A percentile compares a stretch with the other conserved stretches of the same genome.
Evolutionary conservation across 2,797 vertebrate genomes (phyloP).

Genomic region (Acridotheres tristis): DNA sequence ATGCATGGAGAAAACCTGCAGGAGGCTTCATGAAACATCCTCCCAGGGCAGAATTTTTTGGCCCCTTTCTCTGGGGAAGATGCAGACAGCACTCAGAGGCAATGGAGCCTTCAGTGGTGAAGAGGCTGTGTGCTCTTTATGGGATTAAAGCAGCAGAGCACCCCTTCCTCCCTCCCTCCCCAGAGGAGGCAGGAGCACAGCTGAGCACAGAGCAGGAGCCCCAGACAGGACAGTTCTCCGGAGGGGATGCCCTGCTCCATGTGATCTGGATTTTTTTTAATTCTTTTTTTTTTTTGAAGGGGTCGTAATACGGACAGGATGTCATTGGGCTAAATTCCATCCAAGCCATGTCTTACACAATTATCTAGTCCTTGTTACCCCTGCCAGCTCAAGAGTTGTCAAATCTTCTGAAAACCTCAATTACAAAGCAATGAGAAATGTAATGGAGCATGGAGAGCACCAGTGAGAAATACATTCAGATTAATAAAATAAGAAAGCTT

Average conservation of each 20-base stretch:
- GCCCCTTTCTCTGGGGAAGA: not conserved
- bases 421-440: not conserved
- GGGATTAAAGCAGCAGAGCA: not conserved
- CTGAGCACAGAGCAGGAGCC: not conserved
- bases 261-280: not conserved
- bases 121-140: not conserved
- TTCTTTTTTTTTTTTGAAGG: not conserved
- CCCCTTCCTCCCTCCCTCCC: not conserved
- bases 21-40: not conserved
- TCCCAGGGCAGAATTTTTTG: accelerated
- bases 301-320: not conserved
- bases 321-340: not conserved
- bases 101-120: not conserved
- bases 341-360: not conserved
- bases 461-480: not conserved
- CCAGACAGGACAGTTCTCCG: not conserved
- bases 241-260: not conserved
- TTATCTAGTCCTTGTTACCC: not conserved
- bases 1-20: not conserved
- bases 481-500: not conserved
- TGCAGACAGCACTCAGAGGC: not conserved
- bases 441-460: not conserved
- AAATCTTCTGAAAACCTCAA: not conserved
- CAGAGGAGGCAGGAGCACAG: not conserved
- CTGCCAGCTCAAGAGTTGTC: not conserved